Evolutionary conservation across 2,797 vertebrate genomes (phyloP), one percentile per base, ranked within the genome.

Genomic region (Cyclopterus lumpus): DNA sequence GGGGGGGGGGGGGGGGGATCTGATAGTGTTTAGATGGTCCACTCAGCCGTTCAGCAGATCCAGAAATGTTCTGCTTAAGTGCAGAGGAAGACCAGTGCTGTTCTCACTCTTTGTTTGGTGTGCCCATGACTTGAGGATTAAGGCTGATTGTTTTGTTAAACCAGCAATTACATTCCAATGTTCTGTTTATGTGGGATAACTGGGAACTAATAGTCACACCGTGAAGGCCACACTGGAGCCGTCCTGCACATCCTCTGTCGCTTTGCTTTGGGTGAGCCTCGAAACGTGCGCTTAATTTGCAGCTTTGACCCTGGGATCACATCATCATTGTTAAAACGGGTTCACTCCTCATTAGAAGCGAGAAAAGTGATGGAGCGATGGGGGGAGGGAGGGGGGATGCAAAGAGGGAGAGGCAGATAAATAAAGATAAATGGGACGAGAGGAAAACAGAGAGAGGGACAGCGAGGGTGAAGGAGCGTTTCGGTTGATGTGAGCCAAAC

Each of bases 311-410:
- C 55, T 34, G 3, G 79, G 86, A 90, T 88, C 86, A 92, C 80
- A 14, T 88, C 87, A 84, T 87, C 80, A 88, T 86, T 92, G 90
- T 80, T 82, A 80, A 87, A 89, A 81, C 61, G 59, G 86, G 81
- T 87, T 92, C 85, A 55, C 91, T 92, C 89, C 88, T 92, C 88
- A 89, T 93, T 91, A 92, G 86, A 90, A 53, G 86, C 64, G 80
- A 87, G 86, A 82, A 81, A 91, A 88, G 80, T 85, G 88, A 91
- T 83, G 77, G 77, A 87, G 80, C 51, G 69, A 82, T 44, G 73
- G 59, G 73, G 62, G 81, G 44, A 8, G 20, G 20, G 20, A 18
- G 46, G 77, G 58, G 81, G 80, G 26, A 4, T 26, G 73, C 66
- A 72, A 24, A 57, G 67, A 64, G 77, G 79, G 77, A 80, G 73